Evolutionary conservation across 2,888 invertebrate genomes (phyloP).

Genomic region (Ceramica pisi): DNA sequence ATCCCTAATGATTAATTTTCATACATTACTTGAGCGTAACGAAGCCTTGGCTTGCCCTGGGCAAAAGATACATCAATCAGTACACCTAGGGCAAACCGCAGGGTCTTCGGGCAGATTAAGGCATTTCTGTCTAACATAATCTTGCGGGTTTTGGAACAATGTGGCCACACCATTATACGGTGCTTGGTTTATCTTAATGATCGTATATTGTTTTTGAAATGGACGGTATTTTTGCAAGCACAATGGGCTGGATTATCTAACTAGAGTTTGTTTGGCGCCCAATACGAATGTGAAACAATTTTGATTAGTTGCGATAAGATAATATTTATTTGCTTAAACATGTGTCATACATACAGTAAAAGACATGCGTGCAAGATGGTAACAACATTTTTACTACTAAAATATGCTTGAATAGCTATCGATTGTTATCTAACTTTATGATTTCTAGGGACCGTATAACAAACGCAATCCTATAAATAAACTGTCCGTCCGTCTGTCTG

Average conservation of each 20-base stretch:
- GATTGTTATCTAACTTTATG: neutral
- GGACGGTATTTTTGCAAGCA: slow-evolving; percentile 20
- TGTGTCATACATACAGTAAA: too few relatives aligned
- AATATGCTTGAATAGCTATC: neutral
- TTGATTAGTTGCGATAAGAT: neutral
- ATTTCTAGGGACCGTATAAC: neutral
- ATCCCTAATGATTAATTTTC: slow-evolving; percentile 57
- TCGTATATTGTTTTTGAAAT: slow-evolving; percentile 25
- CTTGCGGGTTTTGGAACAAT: slow-evolving; percentile 59
- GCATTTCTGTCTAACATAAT: slow-evolving; percentile 61
- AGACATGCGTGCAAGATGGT: too few relatives aligned
- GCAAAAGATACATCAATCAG: slow-evolving; percentile 59
- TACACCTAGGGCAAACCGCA: slow-evolving; percentile 60
- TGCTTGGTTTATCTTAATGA: slow-evolving; percentile 31
- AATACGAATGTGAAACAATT: neutral
- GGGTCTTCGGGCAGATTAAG: slow-evolving; percentile 57
- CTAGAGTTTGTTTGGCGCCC: slow-evolving; percentile 1
- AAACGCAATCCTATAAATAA: too few relatives aligned
- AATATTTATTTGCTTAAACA: too few relatives aligned
- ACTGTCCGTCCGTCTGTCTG: too few relatives aligned
- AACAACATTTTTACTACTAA: too few relatives aligned
- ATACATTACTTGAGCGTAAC: slow-evolving; percentile 52
- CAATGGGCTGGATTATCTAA: neutral
- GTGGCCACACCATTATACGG: slow-evolving; percentile 58
- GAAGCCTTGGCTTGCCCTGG: slow-evolving; percentile 35